Evolutionary conservation across 2,888 invertebrate species (phyloP), one percentile per base, ranked within the genome.

Genomic region (Erebia ligea): DNA sequence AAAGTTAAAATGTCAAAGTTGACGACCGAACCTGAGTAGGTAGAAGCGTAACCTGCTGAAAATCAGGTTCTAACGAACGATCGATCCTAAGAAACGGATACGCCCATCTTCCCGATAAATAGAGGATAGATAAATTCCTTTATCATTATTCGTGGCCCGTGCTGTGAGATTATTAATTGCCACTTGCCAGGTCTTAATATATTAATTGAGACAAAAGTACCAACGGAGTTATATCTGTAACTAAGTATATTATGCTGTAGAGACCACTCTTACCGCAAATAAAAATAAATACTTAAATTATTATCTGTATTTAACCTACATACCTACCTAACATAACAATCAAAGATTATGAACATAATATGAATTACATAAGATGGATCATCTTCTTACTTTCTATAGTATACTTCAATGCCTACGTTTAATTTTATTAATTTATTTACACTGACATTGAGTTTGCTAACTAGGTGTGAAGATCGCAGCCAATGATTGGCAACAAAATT

Each of bases 391-490:
- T 65, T 65, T 65, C 65, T 56, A 56, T 13, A 56, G 4, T 10
- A 54, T 19, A 48, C 0, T 9, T n/a, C 19, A 56, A 19, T 56
- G 19, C 42, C 11, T 40, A 66, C n/a, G n/a, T 42, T 57, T 21
- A 11, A 48, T 58, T 52, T 56, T 64, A 61, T 45, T 62, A 21
- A 48, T 15, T 71, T 68, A 68, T 54, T 70, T 74, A 25, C 62
- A 67, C 66, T 70, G 77, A 61, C 76, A 78, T 76, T 76, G 78
- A 77, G 68, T 70, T 54, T 69, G 76, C 76, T 83, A 86, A 82
- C 82, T 85, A 84, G 87, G 84, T 86, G 88, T 90, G 87, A 89
- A 88, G 86, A 86, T 82, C 77, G 73, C 72, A 67, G 68, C 77
- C 77, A 79, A 77, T 75, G 73, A 72, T 68, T 73, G 66, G 70